Conservation (phyloP, 2,797 vertebrate species). For the Simalia tracyae region DNA sequence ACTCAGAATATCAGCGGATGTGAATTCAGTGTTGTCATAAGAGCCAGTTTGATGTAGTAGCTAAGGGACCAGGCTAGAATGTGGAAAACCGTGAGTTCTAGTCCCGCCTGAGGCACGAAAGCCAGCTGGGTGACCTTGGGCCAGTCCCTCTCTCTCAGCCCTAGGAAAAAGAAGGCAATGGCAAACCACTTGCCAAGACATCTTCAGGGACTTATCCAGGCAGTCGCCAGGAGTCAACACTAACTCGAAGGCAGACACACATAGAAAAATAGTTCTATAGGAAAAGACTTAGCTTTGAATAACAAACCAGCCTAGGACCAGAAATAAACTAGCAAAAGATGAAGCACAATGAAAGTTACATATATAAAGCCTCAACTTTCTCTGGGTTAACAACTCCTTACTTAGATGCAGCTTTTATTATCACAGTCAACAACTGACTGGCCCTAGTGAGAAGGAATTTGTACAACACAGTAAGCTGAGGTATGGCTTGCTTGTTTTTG, state of each 20-base stretch:
- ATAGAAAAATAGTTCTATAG: not conserved
- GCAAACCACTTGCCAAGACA: not conserved
- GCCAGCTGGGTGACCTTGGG: not conserved
- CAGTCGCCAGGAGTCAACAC: not conserved
- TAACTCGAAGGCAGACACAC: not conserved
- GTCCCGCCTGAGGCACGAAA: not conserved
- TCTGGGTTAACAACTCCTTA: not conserved
- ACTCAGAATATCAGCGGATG: not conserved
- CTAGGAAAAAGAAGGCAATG: not conserved
- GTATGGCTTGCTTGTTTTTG: not conserved
- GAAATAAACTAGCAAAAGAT: not conserved
- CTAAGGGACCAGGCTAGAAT: not conserved
- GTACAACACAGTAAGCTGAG: not conserved
- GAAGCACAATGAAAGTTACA: not conserved
- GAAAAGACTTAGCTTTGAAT: not conserved
- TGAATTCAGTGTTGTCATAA: not conserved
- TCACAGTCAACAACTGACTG: not conserved
- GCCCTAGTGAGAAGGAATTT: not conserved
- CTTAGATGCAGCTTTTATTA: not conserved
- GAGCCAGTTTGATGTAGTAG: not conserved
- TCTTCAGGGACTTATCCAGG: not conserved
- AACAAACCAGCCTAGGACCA: not conserved
- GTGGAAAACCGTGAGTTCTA: not conserved
- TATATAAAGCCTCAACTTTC: not conserved
- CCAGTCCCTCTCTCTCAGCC: not conserved